Evolutionary conservation across 2,797 vertebrate species (phyloP), one percentile per base, ranked within the genome.

Genomic region (Heterohyrax brucei): DNA sequence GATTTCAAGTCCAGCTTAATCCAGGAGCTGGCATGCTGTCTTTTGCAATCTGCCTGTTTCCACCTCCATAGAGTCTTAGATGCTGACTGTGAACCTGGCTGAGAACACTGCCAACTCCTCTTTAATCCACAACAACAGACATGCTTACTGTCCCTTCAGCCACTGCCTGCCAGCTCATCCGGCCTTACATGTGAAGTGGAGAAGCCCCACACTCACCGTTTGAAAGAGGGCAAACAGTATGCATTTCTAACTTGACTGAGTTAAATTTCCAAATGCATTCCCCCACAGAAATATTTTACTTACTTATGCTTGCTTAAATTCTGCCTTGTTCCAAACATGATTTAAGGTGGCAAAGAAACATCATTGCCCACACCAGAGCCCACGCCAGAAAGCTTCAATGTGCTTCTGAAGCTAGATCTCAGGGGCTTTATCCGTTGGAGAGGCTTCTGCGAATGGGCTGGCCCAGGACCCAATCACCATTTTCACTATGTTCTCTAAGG

Each of bases 401-500:
- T 22, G 3, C 59, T 87, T 64, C 73, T 70, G 21, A 87, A 90
- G 93, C 46, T 68, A 16, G 62, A 76, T 89, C 87, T 91, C 5
- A n/a, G 26, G 19, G 70, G 53, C 46, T 73, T 94, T 59, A 79
- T 33, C 70, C 75, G 13, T 72, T 87, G 75, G 85, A 62, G 22
- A 77, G 73, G 81, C 80, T 77, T 95, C 50, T 76, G 3, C 75
- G 44, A 73, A 56, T 72, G 12, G 30, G 2, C 61, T 81, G 81
- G 16, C 30, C 28, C 33, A 18, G 28, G 48, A 75, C 26, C 24
- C 53, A 91, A 80, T 70, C 7, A 59, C 16, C 26, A 72, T 70
- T 84, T 89, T 93, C 64, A 84, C 64, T 22, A 78, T 91, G 91
- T 92, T 84, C 46, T 84, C 79, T 78, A 66, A 73, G 64, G 44